Percentiles rank a stretch among this genome's conserved stretches.
Conservation (phyloP, 1,140 invertebrate species). For the Diabrotica undecimpunctata region DNA sequence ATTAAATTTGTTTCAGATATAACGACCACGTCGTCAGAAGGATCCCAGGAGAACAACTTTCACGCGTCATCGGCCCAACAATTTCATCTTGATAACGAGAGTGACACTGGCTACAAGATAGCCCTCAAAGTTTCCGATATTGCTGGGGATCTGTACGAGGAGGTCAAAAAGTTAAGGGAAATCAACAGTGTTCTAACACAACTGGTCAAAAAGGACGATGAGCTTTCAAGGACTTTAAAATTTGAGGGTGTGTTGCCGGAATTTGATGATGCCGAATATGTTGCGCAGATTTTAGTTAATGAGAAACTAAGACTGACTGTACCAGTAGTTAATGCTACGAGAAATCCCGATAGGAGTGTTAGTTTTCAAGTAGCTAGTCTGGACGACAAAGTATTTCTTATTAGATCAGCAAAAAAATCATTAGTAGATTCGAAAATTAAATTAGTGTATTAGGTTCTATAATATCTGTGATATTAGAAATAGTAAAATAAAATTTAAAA, state of each 20-base stretch:
- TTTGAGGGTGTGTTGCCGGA: conserved; percentile 17
- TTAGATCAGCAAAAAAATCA: conserved; percentile 23
- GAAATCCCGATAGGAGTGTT: conserved; percentile 26
- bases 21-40: background rate
- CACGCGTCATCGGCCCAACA: background rate
- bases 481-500: too few relatives aligned
- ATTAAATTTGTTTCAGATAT: conserved; percentile 18
- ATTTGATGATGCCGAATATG: conserved; percentile 9
- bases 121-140: conserved; percentile 12
- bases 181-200: conserved; percentile 16
- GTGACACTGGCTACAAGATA: conserved; percentile 10
- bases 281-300: conserved; percentile 17
- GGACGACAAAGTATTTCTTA: conserved; percentile 28
- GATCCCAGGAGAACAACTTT: background rate
- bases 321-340: conserved; percentile 19
- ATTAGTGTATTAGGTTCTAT: conserved; percentile 1
- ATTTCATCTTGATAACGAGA: background rate
- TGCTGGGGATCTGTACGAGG: background rate
- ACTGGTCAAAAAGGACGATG: conserved; percentile 15
- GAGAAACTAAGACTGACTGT: conserved; percentile 23
- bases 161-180: conserved; percentile 11
- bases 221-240: conserved; percentile 4
- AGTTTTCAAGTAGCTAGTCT: conserved; percentile 28
- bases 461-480: too few relatives aligned
- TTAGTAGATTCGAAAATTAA: conserved; percentile 22